Conservation (phyloP, 2,113 vertebrate genomes). For the Condylura cristata region DNA sequence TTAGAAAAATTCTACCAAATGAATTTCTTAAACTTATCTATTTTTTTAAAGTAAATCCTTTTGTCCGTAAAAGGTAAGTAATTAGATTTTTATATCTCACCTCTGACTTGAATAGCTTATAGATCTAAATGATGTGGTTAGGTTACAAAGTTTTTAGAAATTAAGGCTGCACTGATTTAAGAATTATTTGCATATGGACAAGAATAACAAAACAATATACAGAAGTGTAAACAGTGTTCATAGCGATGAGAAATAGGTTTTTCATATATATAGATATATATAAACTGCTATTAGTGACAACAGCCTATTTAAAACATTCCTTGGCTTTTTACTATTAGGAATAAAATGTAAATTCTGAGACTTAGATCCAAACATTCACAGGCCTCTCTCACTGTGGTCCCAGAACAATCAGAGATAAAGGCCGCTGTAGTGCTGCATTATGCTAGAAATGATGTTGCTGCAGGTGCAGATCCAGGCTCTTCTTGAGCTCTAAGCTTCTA, state of each 20-base stretch:
- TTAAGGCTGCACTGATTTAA: neutral
- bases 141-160: neutral
- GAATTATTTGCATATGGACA: neutral
- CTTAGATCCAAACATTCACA: neutral
- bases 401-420: neutral
- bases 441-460: neutral
- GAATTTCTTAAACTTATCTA: conserved; percentile 21
- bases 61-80: neutral
- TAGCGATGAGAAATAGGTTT: neutral
- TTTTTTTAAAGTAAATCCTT: neutral
- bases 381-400: neutral
- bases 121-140: neutral
- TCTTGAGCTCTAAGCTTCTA: neutral
- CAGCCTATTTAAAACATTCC: neutral
- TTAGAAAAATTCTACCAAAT: neutral
- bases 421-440: neutral
- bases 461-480: neutral
- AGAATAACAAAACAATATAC: neutral
- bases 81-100: neutral
- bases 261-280: no score
- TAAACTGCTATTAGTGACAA: neutral
- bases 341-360: neutral
- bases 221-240: neutral
- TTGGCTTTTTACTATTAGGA: neutral
- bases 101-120: neutral